Evolutionary conservation across 2,888 invertebrate species (phyloP).

Genomic region (Rutpela maculata): DNA sequence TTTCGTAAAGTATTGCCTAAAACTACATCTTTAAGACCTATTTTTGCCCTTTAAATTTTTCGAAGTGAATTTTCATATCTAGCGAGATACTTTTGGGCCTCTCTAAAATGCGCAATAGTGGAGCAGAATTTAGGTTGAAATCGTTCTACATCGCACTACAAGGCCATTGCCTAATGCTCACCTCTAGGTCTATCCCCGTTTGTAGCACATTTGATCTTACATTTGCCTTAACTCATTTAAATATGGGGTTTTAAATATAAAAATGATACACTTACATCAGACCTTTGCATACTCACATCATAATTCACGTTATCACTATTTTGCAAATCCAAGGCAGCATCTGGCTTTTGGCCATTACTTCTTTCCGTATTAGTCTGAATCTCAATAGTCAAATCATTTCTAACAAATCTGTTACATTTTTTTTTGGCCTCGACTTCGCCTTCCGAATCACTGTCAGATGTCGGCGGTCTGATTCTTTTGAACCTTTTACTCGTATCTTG

Average conservation of each 20-base stretch:
- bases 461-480: slow-evolving; percentile 49
- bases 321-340: slow-evolving; percentile 3
- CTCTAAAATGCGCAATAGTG: too few relatives aligned
- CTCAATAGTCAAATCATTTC: slow-evolving; percentile 63
- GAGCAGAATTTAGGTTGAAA: too few relatives aligned
- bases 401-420: slow-evolving; percentile 61
- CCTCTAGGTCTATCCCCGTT: too few relatives aligned
- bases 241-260: background rate
- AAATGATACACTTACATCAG: background rate
- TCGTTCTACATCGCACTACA: too few relatives aligned
- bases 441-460: slow-evolving; percentile 54
- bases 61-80: too few relatives aligned
- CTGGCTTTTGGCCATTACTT: slow-evolving; percentile 16
- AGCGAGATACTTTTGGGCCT: too few relatives aligned
- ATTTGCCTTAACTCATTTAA: too few relatives aligned
- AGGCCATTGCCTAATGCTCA: too few relatives aligned
- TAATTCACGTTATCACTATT: slow-evolving; percentile 53
- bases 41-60: too few relatives aligned
- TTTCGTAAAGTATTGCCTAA: too few relatives aligned
- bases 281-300: slow-evolving; percentile 50
- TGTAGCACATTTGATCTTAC: too few relatives aligned
- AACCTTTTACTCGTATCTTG: slow-evolving; percentile 25
- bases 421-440: slow-evolving; percentile 49
- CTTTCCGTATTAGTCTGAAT: slow-evolving; percentile 57
- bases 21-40: too few relatives aligned